Evolutionary conservation across 1,140 invertebrate genomes (phyloP), one percentile per base, ranked within the genome.

Genomic region (Tenebrio molitor): DNA sequence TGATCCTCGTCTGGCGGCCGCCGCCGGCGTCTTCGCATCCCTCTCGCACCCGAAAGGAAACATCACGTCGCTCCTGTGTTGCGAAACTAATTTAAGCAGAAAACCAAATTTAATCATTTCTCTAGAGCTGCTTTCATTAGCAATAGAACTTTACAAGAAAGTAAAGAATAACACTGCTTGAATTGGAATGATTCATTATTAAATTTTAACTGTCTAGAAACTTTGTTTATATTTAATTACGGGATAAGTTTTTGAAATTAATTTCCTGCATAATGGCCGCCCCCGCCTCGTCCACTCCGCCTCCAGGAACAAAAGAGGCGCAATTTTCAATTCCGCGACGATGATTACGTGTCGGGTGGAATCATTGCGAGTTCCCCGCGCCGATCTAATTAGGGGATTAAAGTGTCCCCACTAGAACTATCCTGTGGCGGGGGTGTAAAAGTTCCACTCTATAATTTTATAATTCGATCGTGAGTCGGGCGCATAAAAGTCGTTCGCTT

Each of bases 81-180:
- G 44, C 67, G 69, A 72, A 75, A 75, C 58, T 75, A 75, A 76
- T 75, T 75, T 75, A 62, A 69, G 46, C 69, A 72, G 75, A 74
- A 76, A 77, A 75, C 72, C 73, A 73, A 77, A 77, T 77, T 77
- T 73, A 77, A 77, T 77, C 73, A 75, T 77, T 76, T 73, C 68
- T 72, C 67, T 64, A 72, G 66, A 75, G 62, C 44, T 70, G 73
- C 75, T 75, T 77, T 77, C 74, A 74, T 75, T 77, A 75, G 75
- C 75, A 76, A 76, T 76, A 71, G 73, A 74, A 72, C 69, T 71
- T 72, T 74, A 71, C 73, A 74, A 74, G 73, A 74, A 72, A 71
- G 70, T 69, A 50, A 71, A 72, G 71, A 72, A 72, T 72, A 72
- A 72, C 71, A 72, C 66, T 72, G 65, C 71, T 72, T 50, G 71